Evolutionary conservation across 1,140 invertebrate species (phyloP).

Genomic region (Pantala flavescens): DNA sequence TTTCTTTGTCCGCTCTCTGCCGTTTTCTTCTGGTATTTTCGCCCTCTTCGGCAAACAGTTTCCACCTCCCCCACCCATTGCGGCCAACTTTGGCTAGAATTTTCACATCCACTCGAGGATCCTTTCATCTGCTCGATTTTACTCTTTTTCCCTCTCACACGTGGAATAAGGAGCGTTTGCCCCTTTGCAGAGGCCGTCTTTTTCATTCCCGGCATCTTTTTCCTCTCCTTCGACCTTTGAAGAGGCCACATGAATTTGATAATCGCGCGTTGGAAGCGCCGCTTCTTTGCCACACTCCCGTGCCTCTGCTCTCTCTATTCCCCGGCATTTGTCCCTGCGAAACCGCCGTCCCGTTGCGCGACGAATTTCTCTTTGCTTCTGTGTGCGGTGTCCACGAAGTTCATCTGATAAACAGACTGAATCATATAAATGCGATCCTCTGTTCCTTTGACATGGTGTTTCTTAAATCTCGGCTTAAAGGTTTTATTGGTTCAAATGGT

Average conservation of each 20-base stretch:
- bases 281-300: neutral
- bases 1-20: too few relatives aligned
- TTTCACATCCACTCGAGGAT: conserved; percentile 23
- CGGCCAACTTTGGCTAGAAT: conserved; percentile 19
- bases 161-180: conserved; percentile 35
- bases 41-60: too few relatives aligned
- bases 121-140: conserved; percentile 38
- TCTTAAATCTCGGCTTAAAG: too few relatives aligned
- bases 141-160: conserved; percentile 25
- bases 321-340: neutral
- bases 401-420: too few relatives aligned
- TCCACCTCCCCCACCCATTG: neutral
- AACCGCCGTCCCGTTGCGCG: too few relatives aligned
- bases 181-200: conserved; percentile 20
- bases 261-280: neutral
- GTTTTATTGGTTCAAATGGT: too few relatives aligned
- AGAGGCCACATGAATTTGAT: conserved; percentile 8
- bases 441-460: too few relatives aligned
- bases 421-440: too few relatives aligned
- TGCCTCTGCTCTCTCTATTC: neutral
- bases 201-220: conserved; percentile 16
- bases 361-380: too few relatives aligned
- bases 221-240: conserved; percentile 17
- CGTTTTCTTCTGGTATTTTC: too few relatives aligned
- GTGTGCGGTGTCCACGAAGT: too few relatives aligned